Percentiles rank a stretch among this genome's conserved stretches.
Conservation (phyloP, 2,797 vertebrate genomes). For the Enteromius viviparus region DNA sequence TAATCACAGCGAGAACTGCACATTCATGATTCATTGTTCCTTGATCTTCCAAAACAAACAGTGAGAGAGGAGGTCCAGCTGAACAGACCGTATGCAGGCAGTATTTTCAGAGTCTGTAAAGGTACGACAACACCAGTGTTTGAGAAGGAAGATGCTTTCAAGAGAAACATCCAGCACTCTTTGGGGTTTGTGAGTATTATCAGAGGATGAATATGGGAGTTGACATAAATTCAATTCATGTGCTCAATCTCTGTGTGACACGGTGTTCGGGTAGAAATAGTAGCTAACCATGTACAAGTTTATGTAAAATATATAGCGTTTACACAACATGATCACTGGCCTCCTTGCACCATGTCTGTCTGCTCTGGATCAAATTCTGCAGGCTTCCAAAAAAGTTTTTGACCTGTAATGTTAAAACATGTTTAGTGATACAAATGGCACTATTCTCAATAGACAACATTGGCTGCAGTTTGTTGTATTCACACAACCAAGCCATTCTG, state of each 20-base stretch:
- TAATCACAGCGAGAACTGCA: constrained; percentile 35
- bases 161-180: constrained; percentile 12
- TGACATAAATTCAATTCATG: constrained; percentile 1
- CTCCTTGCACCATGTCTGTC: background rate
- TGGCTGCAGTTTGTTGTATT: background rate
- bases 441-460: background rate
- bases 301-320: background rate
- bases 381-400: background rate
- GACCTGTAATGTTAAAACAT: background rate
- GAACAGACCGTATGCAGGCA: constrained; percentile 37
- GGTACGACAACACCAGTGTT: constrained; percentile 7
- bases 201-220: background rate
- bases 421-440: background rate
- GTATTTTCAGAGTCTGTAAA: constrained; percentile 40
- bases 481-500: background rate
- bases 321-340: background rate
- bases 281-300: background rate
- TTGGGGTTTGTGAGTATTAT: background rate
- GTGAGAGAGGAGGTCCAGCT: constrained; percentile 37
- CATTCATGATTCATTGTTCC: constrained; percentile 53
- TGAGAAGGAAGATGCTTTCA: constrained; percentile 16
- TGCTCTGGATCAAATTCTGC: background rate
- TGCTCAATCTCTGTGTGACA: background rate
- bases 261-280: background rate
- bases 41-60: constrained; percentile 58